Evolutionary conservation across 1,140 invertebrate species (phyloP), one percentile per base, ranked within the genome.

Genomic region (Stratiolaelaps scimitus): DNA sequence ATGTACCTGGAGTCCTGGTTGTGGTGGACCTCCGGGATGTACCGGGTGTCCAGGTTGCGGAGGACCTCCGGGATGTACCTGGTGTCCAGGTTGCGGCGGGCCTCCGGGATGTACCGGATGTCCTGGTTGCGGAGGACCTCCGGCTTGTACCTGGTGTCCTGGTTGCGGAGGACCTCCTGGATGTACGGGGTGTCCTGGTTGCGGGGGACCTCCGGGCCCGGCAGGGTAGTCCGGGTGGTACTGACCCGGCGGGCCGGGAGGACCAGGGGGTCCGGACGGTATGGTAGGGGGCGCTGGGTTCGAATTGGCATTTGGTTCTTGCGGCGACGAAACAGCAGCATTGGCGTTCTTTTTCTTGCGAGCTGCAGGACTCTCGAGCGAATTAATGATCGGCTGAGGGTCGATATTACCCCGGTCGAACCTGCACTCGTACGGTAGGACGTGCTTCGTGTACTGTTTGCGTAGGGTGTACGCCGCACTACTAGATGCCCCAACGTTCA

Each of bases 401-500:
- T 97, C 92, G 71, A 93, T 88, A 26, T 92, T 92, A 46, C 92
- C 92, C 67, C 90, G 82, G 77, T 98, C 93, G 78, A 90, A 96
- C 73, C 93, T 89, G 76, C 93, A 97, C 78, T 98, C 94, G 73
- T 85, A 96, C 7, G 89, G 85, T 73, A 98, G 78, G 71, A 98
- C 78, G 78, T 94, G 93, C 78, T 95, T 96, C 66, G 91, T 94
- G 76, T 98, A 97, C 77, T 97, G 93, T 78, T 96, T 97, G 43
- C 92, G 82, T 48, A 97, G 78, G 26, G 92, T 97, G 74, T 96
- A 97, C 1, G 93, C 92, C 47, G 92, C 92, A 74, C 90, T 95
- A 68, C 92, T 95, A 47, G 91, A 95, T 15, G 90, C 89, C 48
- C 92, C 91, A 70, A 97, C 93, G 43, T 90, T 91, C 65, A 96